Evolutionary conservation across 2,888 invertebrate genomes (phyloP).

Genomic region (Hemaris fuciformis): DNA sequence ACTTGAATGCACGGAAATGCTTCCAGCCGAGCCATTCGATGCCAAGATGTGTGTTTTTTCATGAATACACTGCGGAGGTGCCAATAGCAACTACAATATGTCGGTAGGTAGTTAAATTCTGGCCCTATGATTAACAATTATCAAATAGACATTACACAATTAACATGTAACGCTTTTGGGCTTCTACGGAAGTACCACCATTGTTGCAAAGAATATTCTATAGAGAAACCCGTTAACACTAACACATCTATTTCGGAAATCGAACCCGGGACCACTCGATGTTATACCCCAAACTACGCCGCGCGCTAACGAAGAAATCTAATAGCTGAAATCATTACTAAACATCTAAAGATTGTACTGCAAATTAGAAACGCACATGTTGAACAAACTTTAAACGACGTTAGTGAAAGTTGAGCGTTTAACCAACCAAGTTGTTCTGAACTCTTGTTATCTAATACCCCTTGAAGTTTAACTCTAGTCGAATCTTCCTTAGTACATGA

Average conservation of each 20-base stretch:
- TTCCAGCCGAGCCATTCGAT: constrained; percentile 8
- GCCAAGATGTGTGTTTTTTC: constrained; percentile 23
- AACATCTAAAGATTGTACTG: too few relatives aligned
- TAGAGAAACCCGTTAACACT: too few relatives aligned
- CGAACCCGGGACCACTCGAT: too few relatives aligned
- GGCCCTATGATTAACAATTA: neutral
- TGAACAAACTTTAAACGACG: neutral
- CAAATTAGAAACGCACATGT: neutral
- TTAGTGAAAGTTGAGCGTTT: neutral
- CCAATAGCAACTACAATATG: neutral
- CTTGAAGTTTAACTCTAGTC: neutral
- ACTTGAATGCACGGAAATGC: constrained; percentile 28
- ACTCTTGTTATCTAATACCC: neutral
- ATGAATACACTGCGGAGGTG: neutral
- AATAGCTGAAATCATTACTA: too few relatives aligned
- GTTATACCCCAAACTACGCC: too few relatives aligned
- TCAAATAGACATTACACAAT: too few relatives aligned
- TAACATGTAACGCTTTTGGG: too few relatives aligned
- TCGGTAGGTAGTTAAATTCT: neutral
- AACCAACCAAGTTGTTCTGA: neutral
- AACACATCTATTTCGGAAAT: too few relatives aligned
- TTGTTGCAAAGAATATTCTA: too few relatives aligned
- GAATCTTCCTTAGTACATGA: neutral
- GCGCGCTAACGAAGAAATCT: too few relatives aligned
- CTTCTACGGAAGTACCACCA: too few relatives aligned